Evolutionary conservation across 1,140 invertebrate genomes (phyloP), one percentile per base, ranked within the genome.

Genomic region (Himalopsyche phryganea): DNA sequence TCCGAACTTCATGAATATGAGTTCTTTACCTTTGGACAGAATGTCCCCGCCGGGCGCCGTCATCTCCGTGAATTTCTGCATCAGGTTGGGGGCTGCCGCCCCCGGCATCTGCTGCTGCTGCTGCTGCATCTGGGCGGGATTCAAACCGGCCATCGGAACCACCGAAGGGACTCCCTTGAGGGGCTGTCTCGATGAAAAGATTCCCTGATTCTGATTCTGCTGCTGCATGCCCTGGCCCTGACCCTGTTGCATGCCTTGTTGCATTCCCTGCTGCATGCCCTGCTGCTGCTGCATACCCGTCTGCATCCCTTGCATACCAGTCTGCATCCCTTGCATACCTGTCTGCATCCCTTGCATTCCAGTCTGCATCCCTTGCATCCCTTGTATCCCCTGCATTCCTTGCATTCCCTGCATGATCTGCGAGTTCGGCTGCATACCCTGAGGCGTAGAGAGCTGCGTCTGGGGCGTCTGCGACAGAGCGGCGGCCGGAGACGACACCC

Each of bases 1-100:
- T 47, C 90, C 90, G 69, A 93, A 93, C 79, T 92, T 92, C 83
- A 92, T 92, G 74, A 93, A 93, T 68, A 92, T 91, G 33, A 90
- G 81, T 77, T 92, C 91, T 77, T 93, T 92, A 63, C 90, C 91
- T 76, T 93, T 93, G 64, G 90, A 91, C 33, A 92, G 78, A 54
- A 92, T 90, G 67, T 91, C 89, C 48, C 88, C 88, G 45, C 88
- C 88, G 57, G 87, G 86, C 36, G 86, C 88, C 15, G 86, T 86
- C 75, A 91, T 89, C 68, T 91, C 90, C 51, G 85, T 83, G 65
- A 90, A 83, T 67, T 90, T 90, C 69, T 89, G 87, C 88, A 90
- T 89, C 42, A 90, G 78, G 72, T 89, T 89, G 13, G 85, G 85
- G 6, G 82, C 76, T 58, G 74, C 69, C 50, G 73, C 69, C 60